Evolutionary conservation across 1,140 invertebrate genomes (phyloP).

Genomic region (Drosophila azteca): DNA sequence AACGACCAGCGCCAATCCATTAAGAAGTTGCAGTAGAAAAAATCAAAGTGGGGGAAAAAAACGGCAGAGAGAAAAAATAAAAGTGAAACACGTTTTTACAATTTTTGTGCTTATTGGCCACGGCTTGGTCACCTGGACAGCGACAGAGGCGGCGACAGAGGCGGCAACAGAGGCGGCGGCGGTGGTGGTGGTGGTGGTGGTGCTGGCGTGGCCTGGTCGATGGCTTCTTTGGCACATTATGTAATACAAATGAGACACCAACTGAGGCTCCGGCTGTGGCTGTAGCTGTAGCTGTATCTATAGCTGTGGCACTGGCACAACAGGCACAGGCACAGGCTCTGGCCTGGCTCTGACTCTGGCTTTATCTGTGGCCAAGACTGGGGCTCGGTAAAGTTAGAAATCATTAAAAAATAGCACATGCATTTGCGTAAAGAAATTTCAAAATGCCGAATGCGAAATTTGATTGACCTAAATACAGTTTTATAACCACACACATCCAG

Average conservation of each 20-base stretch:
- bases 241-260: constrained; percentile 57
- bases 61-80: constrained; percentile 17
- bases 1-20: constrained; percentile 53
- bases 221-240: constrained; percentile 75
- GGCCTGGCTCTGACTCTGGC: too few species aligned
- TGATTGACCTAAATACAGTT: constrained; percentile 76
- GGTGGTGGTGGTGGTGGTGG: neutral
- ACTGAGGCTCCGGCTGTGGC: neutral
- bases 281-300: too few species aligned
- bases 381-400: constrained; percentile 59
- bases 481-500: constrained; percentile 66
- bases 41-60: constrained; percentile 13
- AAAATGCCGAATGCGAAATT: constrained; percentile 75
- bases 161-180: neutral
- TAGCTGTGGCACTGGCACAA: neutral
- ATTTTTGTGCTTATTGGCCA: constrained; percentile 71
- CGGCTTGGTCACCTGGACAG: constrained; percentile 63
- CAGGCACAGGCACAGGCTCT: constrained; percentile 5
- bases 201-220: constrained; percentile 11
- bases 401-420: constrained; percentile 75
- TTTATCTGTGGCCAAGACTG: constrained; percentile 9
- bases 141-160: too few species aligned
- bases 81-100: constrained; percentile 71
- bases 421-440: constrained; percentile 75
- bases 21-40: constrained; percentile 57